Base-by-base conservation (phyloP, 2,113 vertebrate genomes). In the Jaculus jaculus region DNA sequence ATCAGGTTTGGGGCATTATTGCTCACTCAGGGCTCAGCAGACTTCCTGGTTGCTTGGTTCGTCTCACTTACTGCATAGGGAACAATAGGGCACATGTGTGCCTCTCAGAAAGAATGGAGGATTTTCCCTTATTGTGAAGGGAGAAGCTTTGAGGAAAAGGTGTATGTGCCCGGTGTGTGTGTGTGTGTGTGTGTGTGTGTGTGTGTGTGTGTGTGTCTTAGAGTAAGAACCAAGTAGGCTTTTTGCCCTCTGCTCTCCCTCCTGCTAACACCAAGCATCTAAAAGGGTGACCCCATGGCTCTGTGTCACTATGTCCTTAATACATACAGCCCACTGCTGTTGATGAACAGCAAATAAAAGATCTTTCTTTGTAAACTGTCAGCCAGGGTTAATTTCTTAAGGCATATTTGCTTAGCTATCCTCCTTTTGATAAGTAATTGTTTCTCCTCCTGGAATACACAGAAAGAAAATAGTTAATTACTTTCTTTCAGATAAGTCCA, bases 401-500 rank as follows among this genome's bases (percentile, higher is more conserved):
- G 61, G 34, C 18, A 37, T 42, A 54, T 95, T 95, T 94, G 42
- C 60, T 68, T 39, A 80, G 86, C 23, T 80, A 47, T 87, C 72
- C 82, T 93, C 87, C 69, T 91, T 80, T 90, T 81, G 90, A 87
- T 87, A 90, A 95, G 85, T 68, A 90, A 21, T 69, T 37, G 37
- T 63, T 74, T 79, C 32, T 84, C 66, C 73, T 94, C 8, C 71
- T 90, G 54, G 60, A 93, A 88, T 80, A 34, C 65, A 75, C 9
- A 23, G 69, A 84, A 94, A 90, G 87, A 94, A 93, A 86, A 87
- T 78, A 84, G 42, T 83, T 93, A 95, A 95, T 95, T 92, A 78
- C 60, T 89, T 88, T 85, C 69, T 83, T 80, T 69, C 54, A 81
- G n/a, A 90, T 39, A 65, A 71, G 26, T 89, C 83, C 68, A 42